Base-by-base conservation (phyloP, 2,888 invertebrate species). In the Morpho deidamia region DNA sequence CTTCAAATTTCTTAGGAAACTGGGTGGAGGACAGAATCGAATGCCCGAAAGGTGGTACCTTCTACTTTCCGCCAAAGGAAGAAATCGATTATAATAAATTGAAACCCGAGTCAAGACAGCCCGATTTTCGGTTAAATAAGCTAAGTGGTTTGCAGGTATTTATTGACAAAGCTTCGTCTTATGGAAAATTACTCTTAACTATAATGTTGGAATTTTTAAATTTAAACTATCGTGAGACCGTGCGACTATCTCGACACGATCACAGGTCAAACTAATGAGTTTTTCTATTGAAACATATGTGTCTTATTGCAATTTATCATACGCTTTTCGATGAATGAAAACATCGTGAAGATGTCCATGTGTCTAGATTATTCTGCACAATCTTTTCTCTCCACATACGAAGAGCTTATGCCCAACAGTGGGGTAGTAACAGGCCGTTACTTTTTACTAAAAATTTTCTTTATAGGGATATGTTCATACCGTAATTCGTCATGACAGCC, bases 11-110 rank as follows among this genome's bases (percentile, higher is more conserved):
- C 39, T 40, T 60, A 89, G 89, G 79, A 5, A 87, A 88, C 61
- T 89, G 89, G 88, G 85, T 89, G 3, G 88, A 88, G 70, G 83
- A 86, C 40, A 73, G 81, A 56, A 81, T 71, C 11, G 83, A 86
- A 70, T 87, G 86, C 59, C 75, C 81, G 1, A 78, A 75, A 64
- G 58, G 53, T 7, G 83, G 82, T 1, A 78, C 80, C 0, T 61
- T 81, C 0, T 85, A 85, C 63, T 81, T 83, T 53, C 81, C 86
- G 40, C 81, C 83, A 1, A 76, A 80, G 67, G 77, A 84, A 52
- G 61, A 69, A 33, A 74, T 78, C 35, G 72, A 83, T 52, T 76
- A 76, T 56, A 65, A 75, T 8, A 74, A 78, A 65, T 53, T 82
- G 59, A 80, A 72, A 64, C 81, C 81, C 3, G 76, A 87, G 59